phyloP scores from a whole-genome alignment of 2,888 invertebrate genomes.

The Hedychridium roseum region DNA sequence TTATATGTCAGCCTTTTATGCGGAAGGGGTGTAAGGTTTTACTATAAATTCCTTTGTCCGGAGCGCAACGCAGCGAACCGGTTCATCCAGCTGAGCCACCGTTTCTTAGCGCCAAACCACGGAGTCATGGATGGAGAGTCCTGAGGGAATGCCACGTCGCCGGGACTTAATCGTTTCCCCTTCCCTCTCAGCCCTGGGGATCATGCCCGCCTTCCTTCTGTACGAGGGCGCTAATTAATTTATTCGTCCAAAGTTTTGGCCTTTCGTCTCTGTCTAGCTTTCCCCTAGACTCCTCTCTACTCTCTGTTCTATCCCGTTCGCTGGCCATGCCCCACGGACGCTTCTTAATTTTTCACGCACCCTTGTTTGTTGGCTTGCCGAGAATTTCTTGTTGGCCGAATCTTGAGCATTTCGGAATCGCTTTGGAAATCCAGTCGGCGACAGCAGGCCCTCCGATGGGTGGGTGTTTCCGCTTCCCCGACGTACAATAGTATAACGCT shows the following conservation, averaged over 20 bases:
- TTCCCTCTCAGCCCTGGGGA: constrained; percentile 4
- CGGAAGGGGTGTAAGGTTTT: no score
- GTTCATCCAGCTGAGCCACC: background rate
- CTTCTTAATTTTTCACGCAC: no score
- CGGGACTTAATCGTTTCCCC: constrained; percentile 27
- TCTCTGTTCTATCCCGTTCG: no score
- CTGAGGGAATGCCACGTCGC: constrained; percentile 16
- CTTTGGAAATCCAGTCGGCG: constrained; percentile 23
- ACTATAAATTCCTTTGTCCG: no score
- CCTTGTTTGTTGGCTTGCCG: no score
- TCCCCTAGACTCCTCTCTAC: background rate
- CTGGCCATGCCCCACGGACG: no score
- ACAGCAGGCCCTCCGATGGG: constrained; percentile 15
- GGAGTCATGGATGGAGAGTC: constrained; percentile 3
- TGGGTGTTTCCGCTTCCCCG: constrained; percentile 44
- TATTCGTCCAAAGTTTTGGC: constrained; percentile 28
- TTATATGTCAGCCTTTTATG: no score
- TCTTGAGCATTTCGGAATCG: constrained; percentile 6
- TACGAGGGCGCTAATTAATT: constrained; percentile 32
- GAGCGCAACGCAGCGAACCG: no score
- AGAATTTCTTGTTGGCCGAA: background rate
- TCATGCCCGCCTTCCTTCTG: constrained; percentile 2
- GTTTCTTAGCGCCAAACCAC: constrained; percentile 19
- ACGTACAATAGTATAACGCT: constrained; percentile 44
- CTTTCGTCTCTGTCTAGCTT: background rate